These are phyloP conservation scores for Clitarchus hookeri DNA, from an alignment of 2,888 invertebrate genomes.

Conservation along the genomic window DNA sequence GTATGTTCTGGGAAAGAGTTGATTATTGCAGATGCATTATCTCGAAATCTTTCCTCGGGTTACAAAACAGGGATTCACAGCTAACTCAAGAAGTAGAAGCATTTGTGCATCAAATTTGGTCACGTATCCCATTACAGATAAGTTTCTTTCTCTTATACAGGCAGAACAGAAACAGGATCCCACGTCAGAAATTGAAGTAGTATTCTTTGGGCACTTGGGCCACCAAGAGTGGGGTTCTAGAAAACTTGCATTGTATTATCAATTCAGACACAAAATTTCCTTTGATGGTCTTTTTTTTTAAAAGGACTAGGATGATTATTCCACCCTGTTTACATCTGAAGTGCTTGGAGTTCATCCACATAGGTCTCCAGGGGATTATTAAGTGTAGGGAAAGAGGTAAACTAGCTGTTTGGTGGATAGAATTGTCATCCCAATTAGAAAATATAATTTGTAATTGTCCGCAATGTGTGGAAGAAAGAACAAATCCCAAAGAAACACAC, in stretches of 20 bases:
- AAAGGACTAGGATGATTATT: not conserved
- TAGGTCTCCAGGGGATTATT: not conserved
- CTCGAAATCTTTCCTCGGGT: too few relatives aligned
- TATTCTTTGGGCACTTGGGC: not conserved
- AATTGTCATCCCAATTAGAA: not conserved
- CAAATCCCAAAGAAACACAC: too few relatives aligned
- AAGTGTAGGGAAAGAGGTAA: not conserved
- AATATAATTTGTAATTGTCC: not conserved
- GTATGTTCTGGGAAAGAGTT: too few relatives aligned
- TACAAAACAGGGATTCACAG: too few relatives aligned
- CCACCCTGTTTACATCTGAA: not conserved
- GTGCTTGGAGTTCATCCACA: not conserved
- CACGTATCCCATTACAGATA: too few relatives aligned
- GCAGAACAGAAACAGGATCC: too few relatives aligned
- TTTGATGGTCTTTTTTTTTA: not conserved
- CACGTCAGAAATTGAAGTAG: too few relatives aligned
- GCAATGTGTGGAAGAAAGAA: not conserved
- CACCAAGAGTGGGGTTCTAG: not conserved
- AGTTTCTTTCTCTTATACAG: too few relatives aligned
- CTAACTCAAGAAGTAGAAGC: too few relatives aligned
- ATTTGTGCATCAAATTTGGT: too few relatives aligned
- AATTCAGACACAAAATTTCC: not conserved
- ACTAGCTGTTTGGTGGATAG: not conserved
- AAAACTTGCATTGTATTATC: not conserved
- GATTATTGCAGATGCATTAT: too few relatives aligned